A percentile compares a stretch with the other conserved stretches of the same genome.
Evolutionary conservation across 2,797 vertebrate genomes (phyloP).

Genomic region (Rachycentron canadum): DNA sequence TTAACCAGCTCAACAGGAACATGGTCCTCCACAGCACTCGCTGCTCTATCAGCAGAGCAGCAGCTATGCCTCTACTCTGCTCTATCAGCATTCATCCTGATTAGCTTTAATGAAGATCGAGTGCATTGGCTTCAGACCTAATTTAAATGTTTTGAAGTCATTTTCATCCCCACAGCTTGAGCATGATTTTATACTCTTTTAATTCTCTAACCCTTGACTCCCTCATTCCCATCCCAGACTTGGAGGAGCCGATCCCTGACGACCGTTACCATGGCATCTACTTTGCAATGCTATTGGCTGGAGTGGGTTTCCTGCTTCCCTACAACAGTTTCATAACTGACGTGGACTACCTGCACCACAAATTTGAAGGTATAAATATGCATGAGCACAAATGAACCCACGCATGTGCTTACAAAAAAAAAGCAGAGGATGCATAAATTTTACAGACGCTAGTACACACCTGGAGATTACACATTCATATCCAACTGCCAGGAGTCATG

Average conservation of each 20-base stretch:
- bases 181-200: conserved; percentile 18
- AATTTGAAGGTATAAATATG: conserved; percentile 90
- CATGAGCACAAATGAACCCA: background rate
- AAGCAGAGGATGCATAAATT: background rate
- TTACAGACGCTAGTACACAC: background rate
- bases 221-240: conserved; percentile 72
- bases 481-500: background rate
- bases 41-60: conserved; percentile 17
- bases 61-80: background rate
- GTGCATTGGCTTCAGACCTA: conserved; percentile 1
- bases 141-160: conserved; percentile 29
- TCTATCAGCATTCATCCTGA: conserved; percentile 36
- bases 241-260: conserved; percentile 90
- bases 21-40: background rate
- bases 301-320: conserved; percentile 96
- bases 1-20: conserved; percentile 8
- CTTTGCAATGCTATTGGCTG: conserved; percentile 97
- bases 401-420: background rate
- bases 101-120: conserved; percentile 39
- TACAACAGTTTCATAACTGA: conserved; percentile 99
- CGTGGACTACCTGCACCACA: conserved; percentile 96
- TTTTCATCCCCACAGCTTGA: conserved; percentile 12
- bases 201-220: conserved; percentile 43
- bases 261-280: conserved; percentile 98
- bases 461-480: background rate